Conservation (phyloP, 2,113 vertebrate genomes). For the Phycodurus eques region DNA sequence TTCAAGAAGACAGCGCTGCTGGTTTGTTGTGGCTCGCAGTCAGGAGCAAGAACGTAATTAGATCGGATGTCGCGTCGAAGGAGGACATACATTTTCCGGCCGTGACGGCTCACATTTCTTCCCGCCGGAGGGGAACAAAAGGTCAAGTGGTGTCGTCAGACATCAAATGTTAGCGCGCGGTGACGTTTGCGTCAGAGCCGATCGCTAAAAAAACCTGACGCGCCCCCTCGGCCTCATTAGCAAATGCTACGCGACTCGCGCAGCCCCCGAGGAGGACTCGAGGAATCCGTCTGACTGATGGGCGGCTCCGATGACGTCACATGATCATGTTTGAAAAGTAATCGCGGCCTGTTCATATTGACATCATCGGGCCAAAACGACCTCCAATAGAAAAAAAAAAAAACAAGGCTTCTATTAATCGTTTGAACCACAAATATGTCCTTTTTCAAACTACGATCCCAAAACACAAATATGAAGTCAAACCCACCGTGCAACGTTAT, state of each 20-base stretch:
- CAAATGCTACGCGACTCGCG: background rate
- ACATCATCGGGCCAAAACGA: conserved; percentile 45
- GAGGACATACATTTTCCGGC: conserved; percentile 9
- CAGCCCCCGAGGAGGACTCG: conserved; percentile 6
- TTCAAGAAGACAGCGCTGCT: background rate
- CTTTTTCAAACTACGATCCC: no score
- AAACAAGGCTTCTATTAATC: no score
- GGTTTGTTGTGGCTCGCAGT: background rate
- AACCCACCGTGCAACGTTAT: no score
- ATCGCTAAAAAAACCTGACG: no score
- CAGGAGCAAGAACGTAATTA: background rate
- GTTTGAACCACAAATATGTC: no score
- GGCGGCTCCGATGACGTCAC: conserved; percentile 43
- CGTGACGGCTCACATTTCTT: conserved; percentile 24
- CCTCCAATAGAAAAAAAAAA: no score
- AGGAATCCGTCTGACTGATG: conserved; percentile 29
- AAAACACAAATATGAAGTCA: no score
- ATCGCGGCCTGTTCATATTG: no score
- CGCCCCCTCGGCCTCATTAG: background rate
- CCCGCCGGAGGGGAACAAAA: conserved; percentile 17
- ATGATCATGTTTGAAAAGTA: no score
- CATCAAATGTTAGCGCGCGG: no score
- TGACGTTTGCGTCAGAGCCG: background rate
- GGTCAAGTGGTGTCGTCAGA: conserved; percentile 24
- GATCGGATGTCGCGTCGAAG: background rate